Base-by-base conservation (phyloP, 2,888 invertebrate genomes). In the Philereme transversata region DNA sequence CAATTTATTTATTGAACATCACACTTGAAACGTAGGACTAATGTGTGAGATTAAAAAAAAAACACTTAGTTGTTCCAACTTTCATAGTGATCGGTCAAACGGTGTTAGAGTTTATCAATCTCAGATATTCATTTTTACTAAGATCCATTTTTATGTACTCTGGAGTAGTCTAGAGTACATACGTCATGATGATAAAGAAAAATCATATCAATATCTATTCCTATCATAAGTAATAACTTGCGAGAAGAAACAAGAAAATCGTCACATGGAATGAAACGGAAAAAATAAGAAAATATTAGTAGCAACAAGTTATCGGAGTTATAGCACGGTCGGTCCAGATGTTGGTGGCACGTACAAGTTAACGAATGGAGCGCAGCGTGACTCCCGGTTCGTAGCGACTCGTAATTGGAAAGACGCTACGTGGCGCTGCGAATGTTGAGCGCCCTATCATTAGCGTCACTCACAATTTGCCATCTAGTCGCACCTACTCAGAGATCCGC, bases 401-500 rank as follows among this genome's bases (percentile, higher is more conserved):
- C 82, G 83, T 89, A 90, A 90, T 90, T 90, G 90, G 88, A 86
- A 87, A 87, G 87, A 68, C 58, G 67, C 65, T 73, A 73, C 73
- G 71, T 73, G 67, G 69, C 69, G 66, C 80, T 82, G 79, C 82
- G 76, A 75, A 77, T 76, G 76, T 79, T 81, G 84, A 83, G 75
- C 84, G 83, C 80, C 83, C 84, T 86, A 86, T 90, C 90, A 90
- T 92, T 91, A 92, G 87, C 84, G 91, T 90, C 90, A 90, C 88
- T 91, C 90, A 90, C 83, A 82, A 85, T 86, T 85, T 86, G 76
- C 78, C 79, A 79, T 70, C 73, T 75, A 63, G 56, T 59, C 63
- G 52, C 63, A 63, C 59, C 59, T 63, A 56, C 57, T 50, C 52
- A 45, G 73, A 74, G 76, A 72, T 73, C 73, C 71, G 72, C 74